These are phyloP conservation scores for Podiceps cristatus DNA, from an alignment of 2,113 vertebrate genomes.

Conservation along the genomic window DNA sequence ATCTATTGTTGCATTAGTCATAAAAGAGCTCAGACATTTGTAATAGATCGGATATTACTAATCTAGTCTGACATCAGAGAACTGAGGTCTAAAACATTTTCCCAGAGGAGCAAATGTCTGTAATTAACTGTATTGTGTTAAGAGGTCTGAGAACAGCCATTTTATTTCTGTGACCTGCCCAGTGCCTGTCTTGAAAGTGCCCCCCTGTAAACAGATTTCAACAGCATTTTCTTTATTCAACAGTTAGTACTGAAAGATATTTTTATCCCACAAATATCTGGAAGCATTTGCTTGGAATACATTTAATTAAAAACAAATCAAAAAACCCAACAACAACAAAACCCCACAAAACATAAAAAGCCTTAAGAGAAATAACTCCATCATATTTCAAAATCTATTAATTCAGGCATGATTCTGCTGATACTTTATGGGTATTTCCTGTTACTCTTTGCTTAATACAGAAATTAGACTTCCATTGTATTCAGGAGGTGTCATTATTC, in stretches of 20 bases:
- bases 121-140: neutral
- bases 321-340: no score
- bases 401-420: neutral
- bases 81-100: neutral
- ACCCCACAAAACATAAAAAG: no score
- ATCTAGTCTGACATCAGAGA: neutral
- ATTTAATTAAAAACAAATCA: neutral
- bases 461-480: neutral
- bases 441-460: neutral
- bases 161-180: neutral
- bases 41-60: neutral
- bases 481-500: neutral
- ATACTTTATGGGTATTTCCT: neutral
- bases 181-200: neutral
- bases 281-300: neutral
- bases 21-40: neutral
- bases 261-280: neutral
- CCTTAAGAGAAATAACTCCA: neutral
- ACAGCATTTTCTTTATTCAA: neutral
- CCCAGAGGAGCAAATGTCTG: neutral
- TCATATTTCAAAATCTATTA: neutral
- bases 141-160: neutral
- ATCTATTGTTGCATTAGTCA: neutral
- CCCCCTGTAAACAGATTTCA: neutral
- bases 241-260: neutral